A percentile compares a stretch with the other conserved stretches of the same genome.
These are phyloP conservation scores for Matsumurasca onukii DNA, from an alignment of 1,140 invertebrate genomes.

Conservation along the genomic window DNA sequence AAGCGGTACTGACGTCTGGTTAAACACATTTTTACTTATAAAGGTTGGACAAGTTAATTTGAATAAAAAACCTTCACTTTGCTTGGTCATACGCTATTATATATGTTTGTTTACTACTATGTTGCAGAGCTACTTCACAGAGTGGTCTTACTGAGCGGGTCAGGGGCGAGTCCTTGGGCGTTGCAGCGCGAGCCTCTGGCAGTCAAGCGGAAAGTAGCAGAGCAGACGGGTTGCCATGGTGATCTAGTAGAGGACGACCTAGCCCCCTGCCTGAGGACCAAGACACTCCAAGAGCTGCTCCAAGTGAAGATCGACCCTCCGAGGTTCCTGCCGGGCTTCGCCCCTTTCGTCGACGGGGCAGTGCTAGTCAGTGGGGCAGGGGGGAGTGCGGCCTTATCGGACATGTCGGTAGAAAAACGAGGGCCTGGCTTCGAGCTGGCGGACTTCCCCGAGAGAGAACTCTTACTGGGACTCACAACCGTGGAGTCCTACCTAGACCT, in stretches of 20 bases:
- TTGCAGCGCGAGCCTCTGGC: slow-evolving; percentile 82
- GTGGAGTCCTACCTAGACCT: slow-evolving; percentile 74
- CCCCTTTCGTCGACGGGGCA: slow-evolving; percentile 85
- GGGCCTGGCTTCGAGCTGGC: slow-evolving; percentile 71
- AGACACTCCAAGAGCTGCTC: slow-evolving; percentile 69
- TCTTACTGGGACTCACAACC: slow-evolving; percentile 74
- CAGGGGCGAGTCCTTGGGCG: slow-evolving; percentile 93
- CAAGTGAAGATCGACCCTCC: slow-evolving; percentile 73
- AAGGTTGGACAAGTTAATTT: no score
- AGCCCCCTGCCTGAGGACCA: slow-evolving; percentile 77
- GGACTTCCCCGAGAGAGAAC: slow-evolving; percentile 77
- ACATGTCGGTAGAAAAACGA: slow-evolving; percentile 29
- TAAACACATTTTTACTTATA: no score
- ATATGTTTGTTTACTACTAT: no score
- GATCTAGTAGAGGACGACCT: slow-evolving; percentile 76
- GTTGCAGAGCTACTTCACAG: slow-evolving; percentile 81
- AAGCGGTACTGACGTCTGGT: no score
- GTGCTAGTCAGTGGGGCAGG: slow-evolving; percentile 53
- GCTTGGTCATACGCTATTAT: no score
- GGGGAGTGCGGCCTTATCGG: slow-evolving; percentile 20
- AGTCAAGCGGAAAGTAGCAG: slow-evolving; percentile 75
- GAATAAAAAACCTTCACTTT: no score
- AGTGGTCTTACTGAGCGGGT: slow-evolving; percentile 90
- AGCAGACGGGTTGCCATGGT: slow-evolving; percentile 74
- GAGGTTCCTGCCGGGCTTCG: slow-evolving; percentile 81